These are phyloP conservation scores for Bathynomus jamesi DNA, from an alignment of 1,140 invertebrate genomes.

Conservation along the genomic window DNA sequence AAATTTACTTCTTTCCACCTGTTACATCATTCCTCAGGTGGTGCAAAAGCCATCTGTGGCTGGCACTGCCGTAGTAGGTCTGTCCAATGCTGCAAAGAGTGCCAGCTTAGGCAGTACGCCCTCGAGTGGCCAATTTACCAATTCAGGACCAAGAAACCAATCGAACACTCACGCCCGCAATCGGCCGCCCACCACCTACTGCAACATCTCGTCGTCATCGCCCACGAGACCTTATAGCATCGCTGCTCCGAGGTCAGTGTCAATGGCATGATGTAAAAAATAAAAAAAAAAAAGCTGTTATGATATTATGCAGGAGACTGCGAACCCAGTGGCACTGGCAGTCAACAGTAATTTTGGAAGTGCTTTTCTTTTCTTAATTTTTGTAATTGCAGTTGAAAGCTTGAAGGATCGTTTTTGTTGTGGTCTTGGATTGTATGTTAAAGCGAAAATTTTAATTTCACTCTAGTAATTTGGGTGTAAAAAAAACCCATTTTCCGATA, in stretches of 20 bases:
- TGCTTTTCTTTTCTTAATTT: too few relatives aligned
- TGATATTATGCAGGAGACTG: too few relatives aligned
- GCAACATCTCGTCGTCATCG: slow-evolving; percentile 27
- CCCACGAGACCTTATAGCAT: slow-evolving; percentile 32
- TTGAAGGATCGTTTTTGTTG: too few relatives aligned
- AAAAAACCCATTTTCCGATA: too few relatives aligned
- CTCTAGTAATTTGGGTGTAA: too few relatives aligned
- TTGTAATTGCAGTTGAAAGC: too few relatives aligned
- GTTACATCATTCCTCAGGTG: slow-evolving; percentile 8
- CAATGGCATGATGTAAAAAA: not conserved
- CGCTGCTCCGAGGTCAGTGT: slow-evolving; percentile 27
- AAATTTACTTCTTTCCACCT: not conserved
- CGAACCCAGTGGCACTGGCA: too few relatives aligned
- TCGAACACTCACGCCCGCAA: not conserved
- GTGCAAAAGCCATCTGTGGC: slow-evolving; percentile 24
- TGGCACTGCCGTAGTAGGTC: not conserved
- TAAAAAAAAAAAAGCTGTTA: too few relatives aligned
- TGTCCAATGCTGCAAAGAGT: slow-evolving; percentile 25
- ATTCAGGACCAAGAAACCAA: not conserved
- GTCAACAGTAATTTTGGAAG: too few relatives aligned
- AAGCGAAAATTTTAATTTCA: too few relatives aligned
- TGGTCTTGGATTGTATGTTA: too few relatives aligned
- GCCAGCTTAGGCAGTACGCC: slow-evolving; percentile 27
- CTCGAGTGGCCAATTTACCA: not conserved
- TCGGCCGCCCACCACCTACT: slow-evolving; percentile 4